Evolutionary conservation across 2,888 invertebrate genomes (phyloP), one percentile per base, ranked within the genome.

Genomic region (Punctoribates punctum): DNA sequence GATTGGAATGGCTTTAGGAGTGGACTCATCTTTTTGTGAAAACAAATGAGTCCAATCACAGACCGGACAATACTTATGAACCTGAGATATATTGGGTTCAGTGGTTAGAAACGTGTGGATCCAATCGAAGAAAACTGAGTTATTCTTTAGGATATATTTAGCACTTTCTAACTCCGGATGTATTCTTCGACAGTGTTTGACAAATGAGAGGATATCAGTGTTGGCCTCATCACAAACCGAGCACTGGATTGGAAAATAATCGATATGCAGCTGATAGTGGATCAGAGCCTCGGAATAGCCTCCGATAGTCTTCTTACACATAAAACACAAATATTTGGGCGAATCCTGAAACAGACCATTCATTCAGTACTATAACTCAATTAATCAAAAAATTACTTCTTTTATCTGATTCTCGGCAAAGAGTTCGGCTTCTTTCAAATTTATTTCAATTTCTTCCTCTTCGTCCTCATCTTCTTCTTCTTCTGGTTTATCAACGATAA

Each of bases 161-260:
- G 51, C 73, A 9, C 27, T 73, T 17, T 73, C 51, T 17, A 20
- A 15, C 6, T 73, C 25, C 9, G 23, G 27, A 27, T 73, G 73
- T 0, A 13, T 27, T 65, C 34, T 65, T 2, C 34, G 29, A n/a
- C 65, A 65, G 34, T 65, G 65, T n/a, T 13, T 65, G 5, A 29
- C 34, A 65, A 65, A 65, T 15, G 65, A 11, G 4, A 17, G 4
- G 20, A 27, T 13, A 34, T 74, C 60, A 25, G 62, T 74, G 20
- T n/a, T 60, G 11, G 67, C 75, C 20, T 75, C 75, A 23, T 42
- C 46, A 38, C 75, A 75, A 13, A 67, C 15, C 9, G 46, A 51
- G 46, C 75, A 75, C 54, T 75, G 46, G 34, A 48, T 48, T 8
- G 75, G 75, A 42, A 34, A 75, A 23, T 75, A 65, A 48, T 75